A percentile compares a stretch with the other conserved stretches of the same genome.
These are phyloP conservation scores for Sussaba pulchella DNA, from an alignment of 2,888 invertebrate genomes.

Conservation along the genomic window DNA sequence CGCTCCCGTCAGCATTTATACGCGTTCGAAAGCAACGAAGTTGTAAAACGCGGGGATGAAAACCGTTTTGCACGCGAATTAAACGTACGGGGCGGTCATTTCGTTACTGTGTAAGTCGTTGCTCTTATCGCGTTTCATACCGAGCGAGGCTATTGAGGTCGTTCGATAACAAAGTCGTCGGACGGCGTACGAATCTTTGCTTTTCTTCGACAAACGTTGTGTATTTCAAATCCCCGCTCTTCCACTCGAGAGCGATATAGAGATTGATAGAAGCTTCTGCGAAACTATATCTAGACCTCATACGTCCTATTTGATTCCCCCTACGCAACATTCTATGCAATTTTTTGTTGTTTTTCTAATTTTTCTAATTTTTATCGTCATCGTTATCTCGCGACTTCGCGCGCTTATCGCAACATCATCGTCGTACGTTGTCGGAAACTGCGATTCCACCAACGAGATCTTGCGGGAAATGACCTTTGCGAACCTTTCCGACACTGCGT, in stretches of 20 bases:
- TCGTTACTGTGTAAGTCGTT: constrained; percentile 68
- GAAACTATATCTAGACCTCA: constrained; percentile 3
- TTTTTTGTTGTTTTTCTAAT: too few relatives aligned
- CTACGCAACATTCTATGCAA: background rate
- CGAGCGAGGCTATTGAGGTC: constrained; percentile 75
- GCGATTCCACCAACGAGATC: constrained; percentile 4
- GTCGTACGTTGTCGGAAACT: background rate
- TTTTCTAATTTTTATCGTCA: background rate
- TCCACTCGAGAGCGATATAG: too few relatives aligned
- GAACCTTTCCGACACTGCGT: background rate
- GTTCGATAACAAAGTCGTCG: constrained; percentile 69
- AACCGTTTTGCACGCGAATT: constrained; percentile 33
- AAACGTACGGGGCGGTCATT: constrained; percentile 65
- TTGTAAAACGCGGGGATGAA: background rate
- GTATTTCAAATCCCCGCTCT: too few relatives aligned
- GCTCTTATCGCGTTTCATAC: constrained; percentile 59
- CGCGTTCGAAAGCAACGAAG: background rate
- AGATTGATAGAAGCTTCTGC: too few relatives aligned
- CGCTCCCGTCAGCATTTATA: background rate
- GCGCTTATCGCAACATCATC: background rate
- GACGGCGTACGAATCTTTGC: too few relatives aligned
- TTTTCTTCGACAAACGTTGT: too few relatives aligned
- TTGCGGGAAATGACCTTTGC: background rate
- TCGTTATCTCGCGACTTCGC: background rate
- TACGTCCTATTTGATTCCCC: background rate